Conservation (phyloP, 1,140 invertebrate genomes). For the Panulirus ornatus region DNA sequence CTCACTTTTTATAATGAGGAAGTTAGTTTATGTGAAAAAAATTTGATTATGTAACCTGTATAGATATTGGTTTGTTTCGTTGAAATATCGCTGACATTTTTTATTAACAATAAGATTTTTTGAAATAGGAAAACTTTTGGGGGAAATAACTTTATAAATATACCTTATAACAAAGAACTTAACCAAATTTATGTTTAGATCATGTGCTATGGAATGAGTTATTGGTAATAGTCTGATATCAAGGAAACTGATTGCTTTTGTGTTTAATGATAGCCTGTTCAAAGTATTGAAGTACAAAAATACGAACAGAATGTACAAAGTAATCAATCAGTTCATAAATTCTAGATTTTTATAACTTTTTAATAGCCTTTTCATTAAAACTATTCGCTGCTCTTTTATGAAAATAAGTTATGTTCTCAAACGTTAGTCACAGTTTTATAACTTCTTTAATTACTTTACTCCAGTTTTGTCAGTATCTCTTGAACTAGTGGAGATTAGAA, state of each 20-base stretch:
- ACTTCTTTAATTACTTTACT: not conserved
- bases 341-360: conserved; percentile 56
- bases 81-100: not conserved
- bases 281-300: conserved; percentile 48
- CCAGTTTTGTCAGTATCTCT: not conserved
- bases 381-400: not conserved
- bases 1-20: not conserved
- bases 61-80: not conserved
- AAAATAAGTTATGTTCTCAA: not conserved
- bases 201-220: not conserved
- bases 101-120: not conserved
- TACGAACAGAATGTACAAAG: conserved; percentile 56
- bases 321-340: conserved; percentile 52
- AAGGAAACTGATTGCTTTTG: conserved; percentile 34
- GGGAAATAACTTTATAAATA: not conserved
- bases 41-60: not conserved
- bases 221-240: not conserved
- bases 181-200: not conserved
- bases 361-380: conserved; percentile 20
- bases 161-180: not conserved
- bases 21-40: not conserved
- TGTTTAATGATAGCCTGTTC: not conserved
- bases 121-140: not conserved
- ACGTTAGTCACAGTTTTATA: not conserved
- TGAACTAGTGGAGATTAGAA: not conserved